Percentiles rank a stretch among this genome's conserved stretches.
Conservation (phyloP, 2,888 invertebrate species). For the Catotricha subobsoleta region DNA sequence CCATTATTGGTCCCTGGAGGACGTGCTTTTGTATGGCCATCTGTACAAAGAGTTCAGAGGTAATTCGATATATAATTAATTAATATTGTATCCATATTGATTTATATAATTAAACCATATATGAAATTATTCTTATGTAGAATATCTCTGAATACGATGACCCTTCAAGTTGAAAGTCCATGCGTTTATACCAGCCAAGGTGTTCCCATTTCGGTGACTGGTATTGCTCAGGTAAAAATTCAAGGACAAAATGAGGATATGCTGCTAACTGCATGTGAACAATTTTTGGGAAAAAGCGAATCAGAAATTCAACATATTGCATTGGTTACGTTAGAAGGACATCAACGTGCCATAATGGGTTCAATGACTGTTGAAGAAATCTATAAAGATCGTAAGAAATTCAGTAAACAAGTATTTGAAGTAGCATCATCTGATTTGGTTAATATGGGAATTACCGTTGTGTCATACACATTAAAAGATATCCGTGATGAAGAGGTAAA, state of each 20-base stretch:
- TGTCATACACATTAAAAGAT: constrained; percentile 87
- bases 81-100: neutral
- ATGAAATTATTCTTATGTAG: constrained; percentile 31
- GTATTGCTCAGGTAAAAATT: constrained; percentile 86
- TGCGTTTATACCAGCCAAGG: constrained; percentile 93
- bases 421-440: constrained; percentile 88
- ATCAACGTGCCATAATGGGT: constrained; percentile 91
- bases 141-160: constrained; percentile 94
- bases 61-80: constrained; percentile 17
- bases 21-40: constrained; percentile 92
- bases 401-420: constrained; percentile 87
- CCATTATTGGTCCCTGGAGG: constrained; percentile 90
- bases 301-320: constrained; percentile 81
- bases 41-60: constrained; percentile 70
- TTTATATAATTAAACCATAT: neutral
- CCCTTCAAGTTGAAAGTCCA: constrained; percentile 85
- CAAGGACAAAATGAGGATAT: constrained; percentile 59
- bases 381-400: constrained; percentile 89
- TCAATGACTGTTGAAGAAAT: constrained; percentile 95
- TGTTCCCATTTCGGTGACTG: constrained; percentile 92
- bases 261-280: constrained; percentile 73
- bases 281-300: constrained; percentile 78
- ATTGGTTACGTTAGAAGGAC: constrained; percentile 79
- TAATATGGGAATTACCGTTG: constrained; percentile 92
- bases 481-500: constrained; percentile 86